Conservation (phyloP, 1,140 invertebrate genomes). For the Penaeus chinensis region DNA sequence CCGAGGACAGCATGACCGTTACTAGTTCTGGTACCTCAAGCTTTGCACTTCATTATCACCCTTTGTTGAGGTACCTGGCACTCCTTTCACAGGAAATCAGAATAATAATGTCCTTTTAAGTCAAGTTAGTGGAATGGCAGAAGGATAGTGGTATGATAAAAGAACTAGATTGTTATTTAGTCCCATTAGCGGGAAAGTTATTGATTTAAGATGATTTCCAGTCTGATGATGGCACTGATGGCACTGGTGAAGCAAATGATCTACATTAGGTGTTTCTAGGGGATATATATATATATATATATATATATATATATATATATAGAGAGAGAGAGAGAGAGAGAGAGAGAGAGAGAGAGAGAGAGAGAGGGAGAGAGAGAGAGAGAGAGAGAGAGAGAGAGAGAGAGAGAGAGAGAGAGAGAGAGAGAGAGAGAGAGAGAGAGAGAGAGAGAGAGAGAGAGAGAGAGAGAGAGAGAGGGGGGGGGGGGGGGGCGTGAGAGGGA, state of each 20-base stretch:
- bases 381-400: not conserved
- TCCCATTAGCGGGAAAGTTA: no score
- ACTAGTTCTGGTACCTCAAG: not conserved
- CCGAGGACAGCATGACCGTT: not conserved
- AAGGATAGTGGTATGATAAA: no score
- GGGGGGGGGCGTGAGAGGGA: no score
- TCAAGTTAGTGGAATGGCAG: not conserved
- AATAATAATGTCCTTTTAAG: not conserved
- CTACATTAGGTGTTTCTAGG: no score
- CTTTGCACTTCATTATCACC: constrained; percentile 7
- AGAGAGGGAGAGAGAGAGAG: not conserved
- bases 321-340: not conserved
- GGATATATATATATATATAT: no score
- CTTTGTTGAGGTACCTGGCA: not conserved
- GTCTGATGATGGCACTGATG: no score
- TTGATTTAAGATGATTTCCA: no score
- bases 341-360: not conserved
- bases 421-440: not conserved
- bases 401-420: not conserved
- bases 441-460: no score
- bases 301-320: not conserved
- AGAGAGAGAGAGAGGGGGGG: no score
- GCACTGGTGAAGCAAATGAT: no score
- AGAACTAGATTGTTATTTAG: no score
- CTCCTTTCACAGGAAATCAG: not conserved